Base-by-base conservation (phyloP, 2,888 invertebrate genomes). In the Nipponacmea schrenckii region DNA sequence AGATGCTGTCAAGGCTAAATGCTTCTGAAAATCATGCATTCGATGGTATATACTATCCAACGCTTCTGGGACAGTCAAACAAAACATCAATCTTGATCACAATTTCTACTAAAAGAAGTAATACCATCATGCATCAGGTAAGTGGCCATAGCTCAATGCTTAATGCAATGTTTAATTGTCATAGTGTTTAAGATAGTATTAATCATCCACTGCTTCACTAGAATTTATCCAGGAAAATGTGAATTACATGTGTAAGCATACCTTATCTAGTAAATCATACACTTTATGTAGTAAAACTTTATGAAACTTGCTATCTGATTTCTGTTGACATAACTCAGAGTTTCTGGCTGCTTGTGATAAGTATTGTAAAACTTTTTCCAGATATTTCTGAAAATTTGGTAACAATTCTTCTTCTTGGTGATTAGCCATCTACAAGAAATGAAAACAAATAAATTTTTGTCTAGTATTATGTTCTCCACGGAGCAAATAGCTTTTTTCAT, bases 231-330 rank as follows among this genome's bases (percentile, higher is more conserved):
- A 31, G 31, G 31, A 7, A 31, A 31, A 31, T 31, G 31, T 31
- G 7, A 31, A 46, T 17, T n/a, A 56, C 20, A 17, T 24, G 26
- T 45, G 15, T 24, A 14, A 15, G 66, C 77, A 75, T 2, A 94
- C 92, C 86, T 94, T 93, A 81, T 96, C 95, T 70, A 95, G 88
- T 63, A 94, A 91, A 82, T 95, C 95, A 81, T 94, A 94, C 63
- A 93, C 92, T 81, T 94, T 93, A 85, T 94, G 93, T 17, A 94
- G 88, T 88, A 96, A 91, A 0, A 94, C 93, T 83, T 93, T 93
- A 95, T 95, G 96, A 86, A 94, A 96, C 84, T 94, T 94, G 0
- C 90, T 90, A 71, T 92, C 91, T 12, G 87, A 78, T 0, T 91
- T 90, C 10, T 81, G 75, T 17, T 67, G 69, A 62, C 80, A 76